Base-by-base conservation (phyloP, 2,113 vertebrate genomes). In the western clawed frog (Xenopus tropicalis) region DNA sequence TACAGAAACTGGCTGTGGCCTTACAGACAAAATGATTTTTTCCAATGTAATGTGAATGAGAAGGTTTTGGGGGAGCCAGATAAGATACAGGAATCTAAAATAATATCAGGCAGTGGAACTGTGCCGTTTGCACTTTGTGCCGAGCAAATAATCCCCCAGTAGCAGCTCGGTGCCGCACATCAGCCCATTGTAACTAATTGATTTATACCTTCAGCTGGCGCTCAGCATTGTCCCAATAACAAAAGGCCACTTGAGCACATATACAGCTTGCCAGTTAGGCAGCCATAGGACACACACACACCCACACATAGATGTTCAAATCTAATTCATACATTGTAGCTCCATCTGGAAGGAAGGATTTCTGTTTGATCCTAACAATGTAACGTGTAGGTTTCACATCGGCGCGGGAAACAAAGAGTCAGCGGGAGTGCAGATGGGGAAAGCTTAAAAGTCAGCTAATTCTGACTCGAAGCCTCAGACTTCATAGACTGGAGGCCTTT, bases 341-440 rank as follows among this genome's bases (percentile, higher is more conserved):
- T 87, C 84, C 85, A 82, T 86, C 83, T 81, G 83, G 80, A 87
- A 86, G 80, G 81, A 83, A 87, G 81, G 83, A 85, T 77, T 82
- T 86, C 83, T 83, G 81, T 85, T 86, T 87, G 85, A 87, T 86
- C 80, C 87, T 86, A 87, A 88, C 86, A 88, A 88, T 88, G 86
- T 85, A 86, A 86, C 87, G 86, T 83, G 79, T 79, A 72, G 83
- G 83, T 87, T 87, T 88, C 83, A 87, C 86, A 83, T 81, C 80
- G 82, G 86, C 85, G 85, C 81, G 82, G 84, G 85, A 87, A 87
- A 85, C 82, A 87, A 84, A 84, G 83, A 85, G 85, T 83, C 85
- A 82, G 86, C 86, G 82, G 85, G 87, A 86, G 86, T 86, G 86
- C 85, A 85, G 86, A 84, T 85, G 79, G 83, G 86, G 85, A 83